Conservation (phyloP, 2,888 invertebrate genomes). For the Caenorhabditis sp. region DNA sequence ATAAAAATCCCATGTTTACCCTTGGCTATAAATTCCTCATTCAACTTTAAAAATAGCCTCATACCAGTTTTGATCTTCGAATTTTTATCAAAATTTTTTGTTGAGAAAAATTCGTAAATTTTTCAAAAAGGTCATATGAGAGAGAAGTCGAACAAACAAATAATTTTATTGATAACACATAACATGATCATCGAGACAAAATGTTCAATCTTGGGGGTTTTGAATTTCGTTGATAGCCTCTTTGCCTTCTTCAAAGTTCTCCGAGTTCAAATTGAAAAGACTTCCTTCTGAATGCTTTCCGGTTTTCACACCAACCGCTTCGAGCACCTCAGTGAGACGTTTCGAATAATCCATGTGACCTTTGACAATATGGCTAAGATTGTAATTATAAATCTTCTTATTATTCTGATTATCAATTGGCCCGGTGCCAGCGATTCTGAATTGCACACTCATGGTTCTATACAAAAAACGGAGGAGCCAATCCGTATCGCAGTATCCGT, state of each 20-base stretch:
- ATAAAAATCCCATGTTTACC: no score
- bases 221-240: constrained; percentile 23
- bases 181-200: neutral
- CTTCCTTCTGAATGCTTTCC: constrained; percentile 45
- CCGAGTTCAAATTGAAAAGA: constrained; percentile 26
- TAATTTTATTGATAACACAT: neutral
- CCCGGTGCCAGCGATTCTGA: constrained; percentile 77
- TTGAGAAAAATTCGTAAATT: neutral
- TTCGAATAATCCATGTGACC: constrained; percentile 69
- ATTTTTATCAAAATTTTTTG: neutral
- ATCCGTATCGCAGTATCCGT: constrained; percentile 78
- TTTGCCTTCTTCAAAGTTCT: constrained; percentile 16
- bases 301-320: constrained; percentile 61
- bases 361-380: constrained; percentile 76
- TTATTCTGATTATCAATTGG: constrained; percentile 74
- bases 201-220: neutral
- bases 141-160: neutral
- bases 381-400: constrained; percentile 76
- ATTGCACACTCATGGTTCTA: constrained; percentile 77
- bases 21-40: no score
- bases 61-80: no score
- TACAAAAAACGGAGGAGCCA: constrained; percentile 78
- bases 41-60: no score
- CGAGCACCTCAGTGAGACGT: constrained; percentile 64
- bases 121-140: neutral